A percentile compares a stretch with the other conserved stretches of the same genome.
phyloP scores from a whole-genome alignment of 2,113 vertebrate species.

The Albula goreensis region DNA sequence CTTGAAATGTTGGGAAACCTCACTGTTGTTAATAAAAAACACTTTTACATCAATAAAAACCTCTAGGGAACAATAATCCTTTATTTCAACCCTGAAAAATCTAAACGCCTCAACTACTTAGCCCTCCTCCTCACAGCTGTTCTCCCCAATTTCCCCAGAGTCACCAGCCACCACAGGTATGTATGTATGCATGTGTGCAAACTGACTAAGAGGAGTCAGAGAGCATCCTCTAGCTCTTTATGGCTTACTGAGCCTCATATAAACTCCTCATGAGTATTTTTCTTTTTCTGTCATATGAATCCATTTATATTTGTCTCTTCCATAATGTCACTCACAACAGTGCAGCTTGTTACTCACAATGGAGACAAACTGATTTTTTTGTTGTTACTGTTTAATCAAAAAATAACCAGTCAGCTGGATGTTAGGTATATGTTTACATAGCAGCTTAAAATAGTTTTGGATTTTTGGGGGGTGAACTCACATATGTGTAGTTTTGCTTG shows the following conservation, averaged over 20 bases:
- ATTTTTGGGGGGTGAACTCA: background rate
- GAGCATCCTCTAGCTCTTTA: no score
- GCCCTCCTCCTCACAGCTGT: no score
- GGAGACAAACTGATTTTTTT: background rate
- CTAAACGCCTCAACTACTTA: no score
- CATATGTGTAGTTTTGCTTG: background rate
- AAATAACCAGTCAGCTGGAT: background rate
- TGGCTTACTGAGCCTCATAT: background rate
- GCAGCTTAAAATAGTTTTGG: background rate
- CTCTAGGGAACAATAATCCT: no score
- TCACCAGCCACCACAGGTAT: no score
- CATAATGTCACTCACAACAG: background rate
- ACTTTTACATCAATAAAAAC: no score
- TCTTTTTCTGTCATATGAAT: background rate
- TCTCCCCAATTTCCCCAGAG: no score
- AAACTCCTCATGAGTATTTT: background rate
- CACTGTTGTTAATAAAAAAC: no score
- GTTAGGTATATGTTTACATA: background rate
- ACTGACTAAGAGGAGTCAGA: no score
- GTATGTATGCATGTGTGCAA: no score
- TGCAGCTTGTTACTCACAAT: background rate
- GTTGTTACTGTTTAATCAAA: background rate
- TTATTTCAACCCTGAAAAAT: no score
- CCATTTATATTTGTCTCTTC: background rate
- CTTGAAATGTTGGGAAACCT: no score